phyloP scores from a whole-genome alignment of 2,888 invertebrate species.

The Acleris literana region DNA sequence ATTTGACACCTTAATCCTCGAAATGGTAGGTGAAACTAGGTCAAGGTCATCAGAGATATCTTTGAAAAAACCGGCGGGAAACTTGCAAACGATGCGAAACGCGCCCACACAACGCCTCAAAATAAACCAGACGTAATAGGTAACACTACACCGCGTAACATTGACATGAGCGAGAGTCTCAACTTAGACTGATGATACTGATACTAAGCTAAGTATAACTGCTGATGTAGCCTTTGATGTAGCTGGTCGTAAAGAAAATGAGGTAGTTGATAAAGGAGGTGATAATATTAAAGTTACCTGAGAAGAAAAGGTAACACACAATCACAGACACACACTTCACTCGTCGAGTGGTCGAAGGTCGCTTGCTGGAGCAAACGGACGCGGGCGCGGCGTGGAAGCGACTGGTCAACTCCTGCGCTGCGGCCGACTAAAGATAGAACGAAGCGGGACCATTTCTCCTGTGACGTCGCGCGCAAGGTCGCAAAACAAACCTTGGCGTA shows the following conservation, averaged over 20 bases:
- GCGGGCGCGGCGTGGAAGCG: conserved; percentile 79
- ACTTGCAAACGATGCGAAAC: conserved; percentile 42
- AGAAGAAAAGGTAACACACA: conserved; percentile 58
- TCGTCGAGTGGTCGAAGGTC: conserved; percentile 79
- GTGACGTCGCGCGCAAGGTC: conserved; percentile 66
- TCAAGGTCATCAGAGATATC: conserved; percentile 70
- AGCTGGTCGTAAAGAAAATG: background rate
- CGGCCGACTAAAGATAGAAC: conserved; percentile 71
- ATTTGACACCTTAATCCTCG: conserved; percentile 37
- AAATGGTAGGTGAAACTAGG: conserved; percentile 54
- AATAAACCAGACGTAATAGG: conserved; percentile 76
- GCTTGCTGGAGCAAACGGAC: conserved; percentile 77
- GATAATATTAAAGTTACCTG: conserved; percentile 42
- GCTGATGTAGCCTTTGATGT: background rate
- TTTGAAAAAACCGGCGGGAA: conserved; percentile 40
- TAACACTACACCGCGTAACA: conserved; percentile 76
- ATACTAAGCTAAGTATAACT: background rate
- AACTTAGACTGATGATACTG: conserved; percentile 15
- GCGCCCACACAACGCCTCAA: conserved; percentile 71
- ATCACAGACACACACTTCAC: conserved; percentile 81
- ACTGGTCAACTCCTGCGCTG: conserved; percentile 64
- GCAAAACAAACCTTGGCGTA: conserved; percentile 66
- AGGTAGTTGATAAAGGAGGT: background rate
- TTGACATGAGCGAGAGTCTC: conserved; percentile 51
- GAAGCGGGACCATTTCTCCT: conserved; percentile 60